Conservation (phyloP, 2,113 vertebrate species). For the Gyps fulvus region DNA sequence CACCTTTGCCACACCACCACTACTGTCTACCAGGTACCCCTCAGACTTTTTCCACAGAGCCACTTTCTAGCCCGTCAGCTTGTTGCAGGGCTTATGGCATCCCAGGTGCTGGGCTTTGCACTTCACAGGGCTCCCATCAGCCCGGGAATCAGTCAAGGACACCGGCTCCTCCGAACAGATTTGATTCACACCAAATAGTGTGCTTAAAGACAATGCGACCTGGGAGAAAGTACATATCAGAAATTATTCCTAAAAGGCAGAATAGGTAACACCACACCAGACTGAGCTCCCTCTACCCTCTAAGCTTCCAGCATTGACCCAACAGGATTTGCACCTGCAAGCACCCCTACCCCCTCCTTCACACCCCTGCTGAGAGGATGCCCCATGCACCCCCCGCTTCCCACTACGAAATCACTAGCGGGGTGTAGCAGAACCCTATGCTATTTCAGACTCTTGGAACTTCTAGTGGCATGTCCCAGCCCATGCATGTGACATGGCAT, state of each 20-base stretch:
- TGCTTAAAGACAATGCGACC: not conserved
- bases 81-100: not conserved
- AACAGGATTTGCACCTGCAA: not conserved
- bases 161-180: not conserved
- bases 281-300: not conserved
- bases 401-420: fast-evolving
- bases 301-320: not conserved
- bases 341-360: fast-evolving
- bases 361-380: fast-evolving
- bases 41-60: not conserved
- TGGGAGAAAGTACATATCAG: not conserved
- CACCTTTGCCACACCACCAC: not conserved
- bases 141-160: not conserved
- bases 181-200: not conserved
- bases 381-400: not conserved
- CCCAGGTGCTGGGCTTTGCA: not conserved
- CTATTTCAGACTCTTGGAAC: not conserved
- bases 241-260: not conserved
- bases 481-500: fast-evolving
- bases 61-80: not conserved
- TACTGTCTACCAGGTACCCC: not conserved
- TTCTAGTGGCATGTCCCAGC: not conserved
- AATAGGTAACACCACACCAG: not conserved
- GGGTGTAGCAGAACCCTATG: not conserved
- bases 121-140: not conserved